These are phyloP conservation scores for Calameuta filiformis DNA, from an alignment of 2,888 invertebrate species.

Conservation along the genomic window DNA sequence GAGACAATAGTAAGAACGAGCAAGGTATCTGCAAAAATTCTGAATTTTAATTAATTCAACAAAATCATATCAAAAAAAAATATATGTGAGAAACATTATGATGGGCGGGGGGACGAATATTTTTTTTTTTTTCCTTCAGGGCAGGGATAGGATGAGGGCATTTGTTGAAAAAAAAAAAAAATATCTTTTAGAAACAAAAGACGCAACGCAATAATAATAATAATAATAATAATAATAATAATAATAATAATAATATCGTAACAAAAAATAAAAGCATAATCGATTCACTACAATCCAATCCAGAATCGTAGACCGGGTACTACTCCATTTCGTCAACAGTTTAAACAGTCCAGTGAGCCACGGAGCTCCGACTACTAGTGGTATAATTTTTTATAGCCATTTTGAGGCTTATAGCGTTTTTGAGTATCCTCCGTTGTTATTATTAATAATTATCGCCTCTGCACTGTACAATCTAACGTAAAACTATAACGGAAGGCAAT, in stretches of 20 bases:
- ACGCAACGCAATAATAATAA: conserved; percentile 33
- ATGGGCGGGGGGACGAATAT: conserved; percentile 29
- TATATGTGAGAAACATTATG: conserved; percentile 49
- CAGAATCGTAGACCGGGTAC: conserved; percentile 60
- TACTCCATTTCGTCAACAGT: conserved; percentile 60
- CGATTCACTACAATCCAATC: conserved; percentile 56
- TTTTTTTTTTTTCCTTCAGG: background rate
- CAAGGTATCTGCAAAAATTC: conserved; percentile 50
- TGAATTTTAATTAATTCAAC: conserved; percentile 59
- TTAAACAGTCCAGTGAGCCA: conserved; percentile 51
- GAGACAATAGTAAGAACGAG: conserved; percentile 19
- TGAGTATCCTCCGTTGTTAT: conserved; percentile 16
- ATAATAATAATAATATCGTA: conserved; percentile 44
- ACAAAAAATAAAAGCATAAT: conserved; percentile 55
- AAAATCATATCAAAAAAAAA: conserved; percentile 60
- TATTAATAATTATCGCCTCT: conserved; percentile 42
- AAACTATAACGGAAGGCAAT: conserved; percentile 43
- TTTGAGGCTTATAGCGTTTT: conserved; percentile 16
- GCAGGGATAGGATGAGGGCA: conserved; percentile 7
- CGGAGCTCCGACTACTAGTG: conserved; percentile 28
- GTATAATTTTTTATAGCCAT: conserved; percentile 13
- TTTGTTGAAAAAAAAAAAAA: conserved; percentile 10
- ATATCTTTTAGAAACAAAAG: conserved; percentile 37
- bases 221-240: conserved; percentile 38
- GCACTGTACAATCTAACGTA: conserved; percentile 49